These are phyloP conservation scores for Drosophila nr. perissopoda DNA, from an alignment of 2,888 invertebrate species.

Conservation along the genomic window DNA sequence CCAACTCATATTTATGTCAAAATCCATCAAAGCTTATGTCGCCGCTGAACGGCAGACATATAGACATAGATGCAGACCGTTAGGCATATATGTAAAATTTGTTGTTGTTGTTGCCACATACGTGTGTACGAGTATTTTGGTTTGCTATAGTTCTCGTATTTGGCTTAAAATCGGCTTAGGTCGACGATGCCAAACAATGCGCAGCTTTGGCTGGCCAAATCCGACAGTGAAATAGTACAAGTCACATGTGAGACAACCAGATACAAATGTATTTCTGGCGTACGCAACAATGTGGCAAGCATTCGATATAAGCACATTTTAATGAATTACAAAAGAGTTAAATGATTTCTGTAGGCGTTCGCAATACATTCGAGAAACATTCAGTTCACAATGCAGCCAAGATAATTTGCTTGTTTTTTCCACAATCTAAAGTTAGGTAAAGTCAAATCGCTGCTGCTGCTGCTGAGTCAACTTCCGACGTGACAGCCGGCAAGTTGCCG, in stretches of 20 bases:
- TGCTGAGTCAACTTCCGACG: slow-evolving; percentile 74
- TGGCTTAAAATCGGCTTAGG: slow-evolving; percentile 61
- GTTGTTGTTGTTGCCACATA: neutral
- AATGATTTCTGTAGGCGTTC: slow-evolving; percentile 55
- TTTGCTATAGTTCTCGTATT: slow-evolving; percentile 41
- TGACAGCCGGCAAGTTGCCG: slow-evolving; percentile 63
- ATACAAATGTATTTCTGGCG: slow-evolving; percentile 42
- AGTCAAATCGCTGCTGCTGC: slow-evolving; percentile 5
- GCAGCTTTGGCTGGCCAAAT: slow-evolving; percentile 67
- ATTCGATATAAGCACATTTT: slow-evolving; percentile 57
- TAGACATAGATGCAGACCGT: slow-evolving; percentile 41
- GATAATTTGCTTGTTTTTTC: slow-evolving; percentile 10
- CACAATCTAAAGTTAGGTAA: slow-evolving; percentile 16
- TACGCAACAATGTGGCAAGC: slow-evolving; percentile 39
- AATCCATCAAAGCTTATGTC: slow-evolving; percentile 80
- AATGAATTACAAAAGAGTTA: slow-evolving; percentile 78
- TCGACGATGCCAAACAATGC: slow-evolving; percentile 64
- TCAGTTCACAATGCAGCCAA: neutral
- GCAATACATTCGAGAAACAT: slow-evolving; percentile 19
- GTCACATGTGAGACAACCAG: slow-evolving; percentile 33
- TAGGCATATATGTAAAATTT: slow-evolving; percentile 42
- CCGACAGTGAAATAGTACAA: slow-evolving; percentile 76
- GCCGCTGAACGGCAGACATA: slow-evolving; percentile 46
- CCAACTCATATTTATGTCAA: slow-evolving; percentile 79
- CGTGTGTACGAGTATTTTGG: slow-evolving; percentile 29